Base-by-base conservation (phyloP, 2,888 invertebrate species). In the Leptura quadrifasciata region DNA sequence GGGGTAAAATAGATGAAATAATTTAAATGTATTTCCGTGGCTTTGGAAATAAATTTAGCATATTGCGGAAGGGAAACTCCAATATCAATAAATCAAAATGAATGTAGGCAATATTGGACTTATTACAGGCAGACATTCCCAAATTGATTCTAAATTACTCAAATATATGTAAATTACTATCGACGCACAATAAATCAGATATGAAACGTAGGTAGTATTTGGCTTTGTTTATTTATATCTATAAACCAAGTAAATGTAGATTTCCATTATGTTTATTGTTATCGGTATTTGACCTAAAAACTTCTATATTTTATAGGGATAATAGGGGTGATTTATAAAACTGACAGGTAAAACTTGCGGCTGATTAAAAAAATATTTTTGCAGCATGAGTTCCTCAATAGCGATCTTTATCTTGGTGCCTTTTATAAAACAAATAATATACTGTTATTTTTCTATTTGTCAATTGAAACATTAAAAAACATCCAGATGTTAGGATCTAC, bases 91-190 rank as follows among this genome's bases (percentile, higher is more conserved):
- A 47, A 47, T 47, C 47, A 47, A n/a, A 47, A 47, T n/a, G 47
- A n/a, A n/a, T n/a, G 47, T 47, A 47, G 47, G n/a, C 47, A 47
- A 47, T 47, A 47, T n/a, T 47, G 47, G n/a, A 47, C 6, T 47
- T 47, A 47, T 47, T 47, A 47, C 6, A 47, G 47, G n/a, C 17
- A 47, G n/a, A 47, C 47, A 47, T n/a, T n/a, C 47, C 12, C n/a
- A 47, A 47, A 39, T 39, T 39, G 39, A 39, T 39, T 39, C 39
- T 15, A 39, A 39, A 47, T 47, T 47, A 47, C 47, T 47, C n/a
- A n/a, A 47, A 47, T 47, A 15, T 47, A 47, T 47, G 47, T 47
- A 47, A 47, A 47, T 47, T 47, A 47, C 47, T 47, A 47, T 47
- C 15, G 47, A 47, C 4, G n/a, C 17, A 47, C 2, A 12, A 0